A percentile compares a stretch with the other conserved stretches of the same genome.
Evolutionary conservation across 2,888 invertebrate species (phyloP).

Genomic region (Clivina fossor): DNA sequence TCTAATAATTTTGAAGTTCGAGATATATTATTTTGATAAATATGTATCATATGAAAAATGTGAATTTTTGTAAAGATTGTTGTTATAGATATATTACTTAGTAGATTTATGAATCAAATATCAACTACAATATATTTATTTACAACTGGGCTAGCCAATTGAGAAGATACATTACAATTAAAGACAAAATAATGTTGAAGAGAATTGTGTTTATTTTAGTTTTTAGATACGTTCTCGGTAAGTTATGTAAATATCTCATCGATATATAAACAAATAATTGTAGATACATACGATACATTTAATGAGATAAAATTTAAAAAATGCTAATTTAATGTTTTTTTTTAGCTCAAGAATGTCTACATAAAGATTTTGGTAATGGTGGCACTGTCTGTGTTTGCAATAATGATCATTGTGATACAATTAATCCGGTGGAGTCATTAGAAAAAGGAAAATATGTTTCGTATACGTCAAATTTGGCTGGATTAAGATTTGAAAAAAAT

Average conservation of each 20-base stretch:
- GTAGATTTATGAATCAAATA: too few relatives aligned
- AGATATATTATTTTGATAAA: too few relatives aligned
- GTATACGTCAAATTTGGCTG: conserved; percentile 63
- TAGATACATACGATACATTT: too few relatives aligned
- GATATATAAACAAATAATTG: too few relatives aligned
- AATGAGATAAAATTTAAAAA: background rate
- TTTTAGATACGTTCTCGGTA: background rate
- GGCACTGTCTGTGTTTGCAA: conserved; percentile 71
- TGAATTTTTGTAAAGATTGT: too few relatives aligned
- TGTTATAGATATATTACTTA: too few relatives aligned
- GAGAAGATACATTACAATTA: too few relatives aligned
- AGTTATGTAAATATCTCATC: background rate
- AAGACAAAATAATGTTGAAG: background rate
- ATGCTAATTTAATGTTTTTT: background rate
- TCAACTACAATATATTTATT: too few relatives aligned
- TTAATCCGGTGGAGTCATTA: conserved; percentile 56
- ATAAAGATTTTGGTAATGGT: conserved; percentile 43
- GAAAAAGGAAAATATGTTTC: conserved; percentile 55
- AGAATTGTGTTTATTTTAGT: background rate
- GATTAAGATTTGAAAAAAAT: conserved; percentile 54
- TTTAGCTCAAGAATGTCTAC: conserved; percentile 40
- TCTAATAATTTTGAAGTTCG: too few relatives aligned
- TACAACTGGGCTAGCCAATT: too few relatives aligned
- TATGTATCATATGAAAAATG: too few relatives aligned
- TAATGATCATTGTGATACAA: conserved; percentile 68